Evolutionary conservation across 2,797 vertebrate genomes (phyloP), one percentile per base, ranked within the genome.

Genomic region (Chloroceryle inda): DNA sequence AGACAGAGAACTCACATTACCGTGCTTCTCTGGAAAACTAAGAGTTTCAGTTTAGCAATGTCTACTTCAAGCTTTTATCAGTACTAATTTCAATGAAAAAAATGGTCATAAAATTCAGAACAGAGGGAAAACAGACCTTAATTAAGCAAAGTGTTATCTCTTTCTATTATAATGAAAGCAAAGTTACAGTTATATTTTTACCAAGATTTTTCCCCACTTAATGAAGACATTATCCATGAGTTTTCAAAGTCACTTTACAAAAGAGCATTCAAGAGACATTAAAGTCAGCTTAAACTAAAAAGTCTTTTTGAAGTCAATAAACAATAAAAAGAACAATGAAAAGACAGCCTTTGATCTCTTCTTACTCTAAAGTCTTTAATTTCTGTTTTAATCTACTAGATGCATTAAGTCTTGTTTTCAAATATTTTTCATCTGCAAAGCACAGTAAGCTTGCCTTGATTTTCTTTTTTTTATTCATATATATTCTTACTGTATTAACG

Each of bases 271-370:
- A 97, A 98, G 96, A 98, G 97, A 98, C 98, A 98, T 98, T 98
- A 98, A 98, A 98, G 98, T 98, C 98, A 97, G 97, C 98, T 98
- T 98, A 98, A 98, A 98, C 97, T 98, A 97, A 98, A 97, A 98
- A 98, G 98, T 98, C 98, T 98, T 98, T 98, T 98, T 98, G 98
- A 98, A 98, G 98, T 98, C 98, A 98, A 98, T 98, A 98, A 98
- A 98, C 98, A 98, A 98, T 98, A 98, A 98, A 97, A 98, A 98
- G 98, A 98, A 98, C 98, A 98, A 98, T 98, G 98, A 98, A 97
- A 97, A 98, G 97, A 96, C 93, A 97, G 97, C 90, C 98, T 98
- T 98, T 98, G 98, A 98, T 98, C 97, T 96, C 85, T 96, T 86
- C 96, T 96, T 95, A 96, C 96, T 98, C 97, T 89, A 97, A 97